Evolutionary conservation across 92 coral and sea anemone species (phyloP).

Genomic region (Zoanthus sociatus): DNA sequence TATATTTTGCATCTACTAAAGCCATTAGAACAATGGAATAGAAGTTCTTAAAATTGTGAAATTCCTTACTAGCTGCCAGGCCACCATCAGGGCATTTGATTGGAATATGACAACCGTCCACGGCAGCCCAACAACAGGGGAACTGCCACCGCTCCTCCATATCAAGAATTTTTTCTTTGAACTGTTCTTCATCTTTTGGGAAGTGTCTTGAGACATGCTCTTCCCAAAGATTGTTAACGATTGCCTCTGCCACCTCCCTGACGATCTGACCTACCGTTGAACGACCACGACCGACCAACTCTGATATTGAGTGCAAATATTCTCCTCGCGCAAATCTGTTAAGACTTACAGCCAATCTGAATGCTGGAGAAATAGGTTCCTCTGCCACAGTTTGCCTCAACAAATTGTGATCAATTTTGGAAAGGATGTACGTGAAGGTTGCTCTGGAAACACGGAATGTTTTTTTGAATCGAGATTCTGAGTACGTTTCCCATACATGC

Average conservation of each 20-base stretch:
- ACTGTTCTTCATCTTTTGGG: conserved; percentile 32
- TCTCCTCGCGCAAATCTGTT: conserved; percentile 33
- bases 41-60: conserved; percentile 44
- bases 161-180: conserved; percentile 41
- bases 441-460: conserved; percentile 30
- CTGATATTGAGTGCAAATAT: conserved; percentile 29
- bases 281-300: conserved; percentile 37
- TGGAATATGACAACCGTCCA: conserved; percentile 44
- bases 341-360: conserved; percentile 43
- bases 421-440: conserved; percentile 31
- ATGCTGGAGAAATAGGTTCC: conserved; percentile 47
- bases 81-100: conserved; percentile 45
- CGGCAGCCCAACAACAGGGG: conserved; percentile 37
- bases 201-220: conserved; percentile 35
- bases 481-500: conserved; percentile 22
- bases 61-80: conserved; percentile 42
- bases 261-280: conserved; percentile 35
- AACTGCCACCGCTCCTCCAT: conserved; percentile 51
- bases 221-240: conserved; percentile 30
- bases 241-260: conserved; percentile 42
- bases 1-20: conserved; percentile 16
- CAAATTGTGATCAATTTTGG: conserved; percentile 24
- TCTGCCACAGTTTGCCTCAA: conserved; percentile 29
- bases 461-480: conserved; percentile 14
- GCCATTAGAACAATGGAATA: conserved; percentile 41